Base-by-base conservation (phyloP, 2,797 vertebrate species). In the Esox lucius region DNA sequence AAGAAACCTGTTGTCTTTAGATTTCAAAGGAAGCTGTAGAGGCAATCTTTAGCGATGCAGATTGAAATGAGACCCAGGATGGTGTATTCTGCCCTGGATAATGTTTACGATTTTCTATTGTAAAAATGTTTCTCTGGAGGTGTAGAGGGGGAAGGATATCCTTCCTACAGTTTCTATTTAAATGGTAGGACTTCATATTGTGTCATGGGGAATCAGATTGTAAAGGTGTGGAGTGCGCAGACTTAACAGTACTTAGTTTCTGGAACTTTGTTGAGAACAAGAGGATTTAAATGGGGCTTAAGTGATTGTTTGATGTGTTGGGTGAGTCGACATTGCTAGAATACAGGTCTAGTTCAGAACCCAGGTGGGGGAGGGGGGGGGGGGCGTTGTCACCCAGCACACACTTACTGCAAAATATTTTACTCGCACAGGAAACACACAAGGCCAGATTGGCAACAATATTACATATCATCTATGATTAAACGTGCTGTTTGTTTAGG, bases 401-500 rank as follows among this genome's bases (percentile, higher is more conserved):
- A 35, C 53, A 56, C n/a, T 56, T 11, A 11, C 19, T 56, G 53
- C 8, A 3, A 33, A 16, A 33, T 46, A 8, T 46, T 42, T 12
- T n/a, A n/a, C 12, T 46, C 42, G 35, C 35, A 46, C 7, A 46
- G 28, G 28, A 6, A 19, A 35, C 5, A 46, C 2, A 42, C n/a
- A 42, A 42, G 84, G 78, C 78, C 77, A 78, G 77, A 67, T 78
- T 82, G 80, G 85, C 85, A 83, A 72, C 70, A 22, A n/a, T 56
- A 8, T n/a, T 83, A 85, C 86, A 84, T 86, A 80, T 77, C 72
- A 69, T 87, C 86, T 90, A 87, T 87, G 88, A 82, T 88, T 87
- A 89, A 89, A 87, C 35, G 68, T 70, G 69, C 75, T 69, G 79
- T 81, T 87, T 74, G 77, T 81, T 46, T 56, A 59, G 84, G 75